Evolutionary conservation across 2,797 vertebrate genomes (phyloP), one percentile per base, ranked within the genome.

Genomic region (Glyptemys insculpta): DNA sequence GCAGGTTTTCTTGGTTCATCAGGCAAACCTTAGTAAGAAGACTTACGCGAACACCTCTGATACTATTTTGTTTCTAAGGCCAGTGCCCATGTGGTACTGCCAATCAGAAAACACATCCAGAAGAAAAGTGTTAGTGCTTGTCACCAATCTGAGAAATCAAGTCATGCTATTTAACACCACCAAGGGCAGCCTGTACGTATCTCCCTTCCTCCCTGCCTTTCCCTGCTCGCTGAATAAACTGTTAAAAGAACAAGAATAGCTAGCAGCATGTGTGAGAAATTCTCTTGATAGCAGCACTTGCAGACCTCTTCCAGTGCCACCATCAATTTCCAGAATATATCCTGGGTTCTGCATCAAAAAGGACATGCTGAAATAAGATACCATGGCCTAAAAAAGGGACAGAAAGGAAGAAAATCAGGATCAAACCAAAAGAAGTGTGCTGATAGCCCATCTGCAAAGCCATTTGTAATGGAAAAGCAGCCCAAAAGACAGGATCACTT

Each of bases 381-480:
- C n/a, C 27, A 86, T 86, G 27, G 76, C 59, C 52, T 87, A 62
- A 91, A 89, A 93, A 81, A 53, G 5, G 0, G 0, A 19, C 54
- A 54, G 91, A 92, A 74, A 4, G 29, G 29, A 83, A 85, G 92
- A 83, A 6, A 56, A 86, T 78, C 53, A 86, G 21, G 44, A 4
- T 72, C 93, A 59, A 6, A 56, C 18, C 31, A 82, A 74, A 91
- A 87, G 78, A 79, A 91, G 5, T 5, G 7, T 81, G 62, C 34
- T 85, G 15, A 47, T 82, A 50, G 54, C 91, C 86, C 57, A 89
- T 49, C 85, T 81, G 82, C 84, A 94, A 93, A 92, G 52, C 88
- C 92, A 94, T 74, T 87, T 81, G n/a, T 76, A 94, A 89, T 92
- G 1, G 2, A 83, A 87, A 95, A 89, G 65, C 74, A 83, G 80